Percentiles rank a stretch among this genome's conserved stretches.
Conservation (phyloP, 2,888 invertebrate genomes). For the Acleris holmiana region DNA sequence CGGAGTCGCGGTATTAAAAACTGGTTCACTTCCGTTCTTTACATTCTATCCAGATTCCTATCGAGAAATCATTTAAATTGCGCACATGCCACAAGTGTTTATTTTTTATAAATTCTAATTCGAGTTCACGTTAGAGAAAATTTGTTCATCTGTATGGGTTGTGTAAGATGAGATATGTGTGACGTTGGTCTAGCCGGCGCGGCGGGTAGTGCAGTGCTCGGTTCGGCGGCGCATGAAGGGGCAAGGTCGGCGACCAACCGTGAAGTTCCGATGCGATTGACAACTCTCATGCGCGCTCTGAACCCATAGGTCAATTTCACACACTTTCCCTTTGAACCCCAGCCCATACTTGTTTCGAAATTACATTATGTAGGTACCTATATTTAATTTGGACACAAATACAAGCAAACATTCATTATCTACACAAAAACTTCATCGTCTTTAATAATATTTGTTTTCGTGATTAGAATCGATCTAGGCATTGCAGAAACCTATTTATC, state of each 20-base stretch:
- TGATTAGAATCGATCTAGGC: too few relatives aligned
- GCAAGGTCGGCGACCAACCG: slow-evolving; percentile 80
- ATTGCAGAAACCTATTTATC: slow-evolving; percentile 16
- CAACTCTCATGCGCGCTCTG: slow-evolving; percentile 49
- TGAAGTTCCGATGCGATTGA: slow-evolving; percentile 75
- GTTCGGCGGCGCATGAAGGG: slow-evolving; percentile 65
- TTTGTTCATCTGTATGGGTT: background rate
- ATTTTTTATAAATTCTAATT: slow-evolving; percentile 30
- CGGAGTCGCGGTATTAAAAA: slow-evolving; percentile 20
- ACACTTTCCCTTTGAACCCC: slow-evolving; percentile 9
- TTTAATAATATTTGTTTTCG: too few relatives aligned
- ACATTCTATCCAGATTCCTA: slow-evolving; percentile 24
- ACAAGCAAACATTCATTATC: too few relatives aligned
- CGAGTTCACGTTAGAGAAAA: slow-evolving; percentile 11
- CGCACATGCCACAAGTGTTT: slow-evolving; percentile 15
- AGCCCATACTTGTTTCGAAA: background rate
- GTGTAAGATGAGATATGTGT: slow-evolving; percentile 20
- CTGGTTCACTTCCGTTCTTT: slow-evolving; percentile 23
- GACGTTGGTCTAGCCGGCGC: slow-evolving; percentile 23
- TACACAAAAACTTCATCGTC: background rate
- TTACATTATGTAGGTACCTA: background rate
- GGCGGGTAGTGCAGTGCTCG: slow-evolving; percentile 45
- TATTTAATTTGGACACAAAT: background rate
- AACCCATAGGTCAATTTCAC: slow-evolving; percentile 27
- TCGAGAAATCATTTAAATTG: slow-evolving; percentile 28